Percentiles rank a stretch among this genome's conserved stretches.
Evolutionary conservation across 2,888 invertebrate genomes (phyloP).

Genomic region (Troides oblongomaculatus): DNA sequence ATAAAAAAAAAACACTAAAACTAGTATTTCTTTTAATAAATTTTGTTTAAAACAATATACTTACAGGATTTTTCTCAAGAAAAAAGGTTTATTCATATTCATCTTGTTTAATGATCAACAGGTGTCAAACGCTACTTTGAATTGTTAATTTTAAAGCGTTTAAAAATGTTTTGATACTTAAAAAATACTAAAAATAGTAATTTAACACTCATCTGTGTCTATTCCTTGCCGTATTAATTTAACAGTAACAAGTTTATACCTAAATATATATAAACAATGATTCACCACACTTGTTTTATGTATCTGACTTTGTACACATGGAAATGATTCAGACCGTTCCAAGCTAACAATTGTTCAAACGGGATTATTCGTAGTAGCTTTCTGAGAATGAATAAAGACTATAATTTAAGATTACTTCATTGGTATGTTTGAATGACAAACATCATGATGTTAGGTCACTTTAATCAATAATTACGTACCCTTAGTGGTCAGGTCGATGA

Average conservation of each 20-base stretch:
- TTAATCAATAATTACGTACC: too few species aligned
- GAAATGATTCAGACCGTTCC: slow-evolving; percentile 1
- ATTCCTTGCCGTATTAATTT: neutral
- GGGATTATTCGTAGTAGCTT: neutral
- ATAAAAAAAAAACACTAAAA: too few species aligned
- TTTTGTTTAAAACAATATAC: too few species aligned
- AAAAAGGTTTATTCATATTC: neutral
- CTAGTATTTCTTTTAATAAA: too few species aligned
- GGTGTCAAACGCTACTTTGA: neutral
- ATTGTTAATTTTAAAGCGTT: neutral
- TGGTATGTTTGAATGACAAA: neutral
- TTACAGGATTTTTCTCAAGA: neutral
- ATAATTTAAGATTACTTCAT: neutral
- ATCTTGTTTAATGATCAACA: neutral
- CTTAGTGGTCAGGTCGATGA: too few species aligned
- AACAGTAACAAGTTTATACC: neutral
- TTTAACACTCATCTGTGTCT: too few species aligned
- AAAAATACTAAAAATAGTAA: too few species aligned
- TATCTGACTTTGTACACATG: neutral
- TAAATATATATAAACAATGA: neutral
- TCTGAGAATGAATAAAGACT: neutral
- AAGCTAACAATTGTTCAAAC: slow-evolving; percentile 6
- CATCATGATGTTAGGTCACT: neutral
- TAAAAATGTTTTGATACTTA: too few species aligned
- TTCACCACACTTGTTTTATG: neutral